These are phyloP conservation scores for Phaonia tiefii DNA, from an alignment of 2,888 invertebrate genomes.

Conservation along the genomic window DNA sequence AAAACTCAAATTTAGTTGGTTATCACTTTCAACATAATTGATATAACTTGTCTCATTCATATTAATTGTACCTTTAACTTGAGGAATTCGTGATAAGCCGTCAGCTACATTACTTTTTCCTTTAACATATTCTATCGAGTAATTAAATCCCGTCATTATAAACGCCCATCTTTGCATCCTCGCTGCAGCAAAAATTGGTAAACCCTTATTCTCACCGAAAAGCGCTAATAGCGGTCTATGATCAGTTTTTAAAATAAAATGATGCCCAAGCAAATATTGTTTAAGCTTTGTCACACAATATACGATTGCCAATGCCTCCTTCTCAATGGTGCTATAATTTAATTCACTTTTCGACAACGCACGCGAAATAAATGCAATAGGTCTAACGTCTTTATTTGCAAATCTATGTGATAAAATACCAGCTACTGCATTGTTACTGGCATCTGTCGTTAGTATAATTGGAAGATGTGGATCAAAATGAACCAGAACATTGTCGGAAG, in stretches of 20 bases:
- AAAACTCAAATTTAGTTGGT: slow-evolving; percentile 39
- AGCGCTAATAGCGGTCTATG: not conserved
- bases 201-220: slow-evolving; percentile 60
- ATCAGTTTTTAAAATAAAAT: slow-evolving; percentile 16
- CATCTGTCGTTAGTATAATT: too few species aligned
- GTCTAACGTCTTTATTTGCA: too few species aligned
- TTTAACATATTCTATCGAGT: slow-evolving; percentile 56
- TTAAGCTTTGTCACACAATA: not conserved
- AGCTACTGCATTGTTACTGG: not conserved
- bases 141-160: slow-evolving; percentile 63
- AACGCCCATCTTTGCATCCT: slow-evolving; percentile 36
- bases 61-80: not conserved
- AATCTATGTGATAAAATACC: too few species aligned
- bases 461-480: too few species aligned
- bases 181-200: slow-evolving; percentile 59
- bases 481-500: too few species aligned
- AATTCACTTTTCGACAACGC: slow-evolving; percentile 28
- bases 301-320: slow-evolving; percentile 6
- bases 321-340: slow-evolving; percentile 39
- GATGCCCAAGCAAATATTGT: slow-evolving; percentile 15
- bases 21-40: slow-evolving; percentile 32
- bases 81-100: slow-evolving; percentile 49
- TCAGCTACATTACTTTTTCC: slow-evolving; percentile 55
- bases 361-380: too few species aligned
- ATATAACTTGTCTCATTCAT: slow-evolving; percentile 30